Evolutionary conservation across 2,797 vertebrate species (phyloP).

Genomic region (Hippopotamyrus pictus): DNA sequence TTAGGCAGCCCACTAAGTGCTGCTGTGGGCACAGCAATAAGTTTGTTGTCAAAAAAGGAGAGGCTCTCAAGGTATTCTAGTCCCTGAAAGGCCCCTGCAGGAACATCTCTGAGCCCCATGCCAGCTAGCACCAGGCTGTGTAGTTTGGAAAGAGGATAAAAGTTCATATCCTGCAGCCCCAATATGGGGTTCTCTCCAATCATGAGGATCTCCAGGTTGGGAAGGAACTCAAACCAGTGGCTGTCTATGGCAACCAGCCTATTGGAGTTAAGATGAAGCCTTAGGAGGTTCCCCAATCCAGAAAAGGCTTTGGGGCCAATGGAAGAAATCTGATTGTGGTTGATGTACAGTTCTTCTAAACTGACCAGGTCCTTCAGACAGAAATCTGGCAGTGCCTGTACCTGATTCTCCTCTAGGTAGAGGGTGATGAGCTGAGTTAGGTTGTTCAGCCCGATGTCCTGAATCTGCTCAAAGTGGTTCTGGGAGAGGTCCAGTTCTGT

Average conservation of each 20-base stretch:
- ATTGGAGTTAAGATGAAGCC: conserved; percentile 75
- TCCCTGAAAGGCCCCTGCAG: conserved; percentile 62
- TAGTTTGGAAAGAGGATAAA: conserved; percentile 64
- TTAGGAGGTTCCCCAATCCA: conserved; percentile 64
- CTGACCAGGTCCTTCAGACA: conserved; percentile 64
- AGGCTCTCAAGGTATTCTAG: conserved; percentile 74
- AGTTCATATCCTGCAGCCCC: conserved; percentile 65
- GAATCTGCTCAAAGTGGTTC: conserved; percentile 69
- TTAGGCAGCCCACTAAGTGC: conserved; percentile 62
- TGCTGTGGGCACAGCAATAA: conserved; percentile 62
- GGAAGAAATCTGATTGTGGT: conserved; percentile 71
- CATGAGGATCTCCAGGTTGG: conserved; percentile 74
- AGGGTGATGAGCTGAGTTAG: conserved; percentile 66
- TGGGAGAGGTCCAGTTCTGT: conserved; percentile 75
- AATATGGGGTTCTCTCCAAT: conserved; percentile 74
- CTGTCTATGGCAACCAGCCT: conserved; percentile 63
- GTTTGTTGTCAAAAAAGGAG: conserved; percentile 69
- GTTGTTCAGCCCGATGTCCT: conserved; percentile 58
- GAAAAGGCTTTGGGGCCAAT: conserved; percentile 67
- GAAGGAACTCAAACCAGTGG: conserved; percentile 70
- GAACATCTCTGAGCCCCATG: conserved; percentile 66
- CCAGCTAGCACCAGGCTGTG: conserved; percentile 73
- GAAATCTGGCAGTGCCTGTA: conserved; percentile 65
- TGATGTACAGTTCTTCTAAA: conserved; percentile 75
- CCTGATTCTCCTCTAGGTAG: conserved; percentile 73